Evolutionary conservation across 2,888 invertebrate genomes (phyloP).

Genomic region (Luperina nickerlii): DNA sequence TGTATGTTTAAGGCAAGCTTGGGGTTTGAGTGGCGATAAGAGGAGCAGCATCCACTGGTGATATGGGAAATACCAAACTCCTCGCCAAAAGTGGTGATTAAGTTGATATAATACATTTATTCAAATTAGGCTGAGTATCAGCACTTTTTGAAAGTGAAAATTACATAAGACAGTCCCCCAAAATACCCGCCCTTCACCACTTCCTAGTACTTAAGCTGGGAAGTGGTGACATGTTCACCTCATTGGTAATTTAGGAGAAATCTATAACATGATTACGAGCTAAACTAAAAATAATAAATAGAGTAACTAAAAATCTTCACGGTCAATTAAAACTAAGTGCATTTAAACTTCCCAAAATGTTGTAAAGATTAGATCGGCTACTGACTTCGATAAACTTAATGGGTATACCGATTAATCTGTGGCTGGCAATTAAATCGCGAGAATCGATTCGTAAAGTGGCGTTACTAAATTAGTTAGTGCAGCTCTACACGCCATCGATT

Average conservation of each 20-base stretch:
- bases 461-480: slow-evolving; percentile 79
- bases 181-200: neutral
- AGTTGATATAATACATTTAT: no score
- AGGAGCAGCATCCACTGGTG: neutral
- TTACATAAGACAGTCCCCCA: neutral
- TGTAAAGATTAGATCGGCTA: slow-evolving; percentile 77
- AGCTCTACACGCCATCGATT: slow-evolving; percentile 59
- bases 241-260: neutral
- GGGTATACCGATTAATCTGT: slow-evolving; percentile 76
- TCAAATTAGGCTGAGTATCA: neutral
- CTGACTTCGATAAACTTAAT: slow-evolving; percentile 76
- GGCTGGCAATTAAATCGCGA: slow-evolving; percentile 83
- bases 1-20: neutral
- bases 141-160: neutral
- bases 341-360: slow-evolving; percentile 71
- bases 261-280: neutral
- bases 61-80: neutral
- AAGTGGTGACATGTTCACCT: neutral
- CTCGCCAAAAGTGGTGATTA: neutral
- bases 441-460: slow-evolving; percentile 83
- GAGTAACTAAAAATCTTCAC: slow-evolving; percentile 55
- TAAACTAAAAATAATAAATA: neutral
- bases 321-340: slow-evolving; percentile 63
- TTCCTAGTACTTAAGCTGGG: neutral
- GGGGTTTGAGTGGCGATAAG: neutral